Percentiles rank a stretch among this genome's conserved stretches.
These are phyloP conservation scores for Philereme transversata DNA, from an alignment of 2,888 invertebrate genomes.

Conservation along the genomic window DNA sequence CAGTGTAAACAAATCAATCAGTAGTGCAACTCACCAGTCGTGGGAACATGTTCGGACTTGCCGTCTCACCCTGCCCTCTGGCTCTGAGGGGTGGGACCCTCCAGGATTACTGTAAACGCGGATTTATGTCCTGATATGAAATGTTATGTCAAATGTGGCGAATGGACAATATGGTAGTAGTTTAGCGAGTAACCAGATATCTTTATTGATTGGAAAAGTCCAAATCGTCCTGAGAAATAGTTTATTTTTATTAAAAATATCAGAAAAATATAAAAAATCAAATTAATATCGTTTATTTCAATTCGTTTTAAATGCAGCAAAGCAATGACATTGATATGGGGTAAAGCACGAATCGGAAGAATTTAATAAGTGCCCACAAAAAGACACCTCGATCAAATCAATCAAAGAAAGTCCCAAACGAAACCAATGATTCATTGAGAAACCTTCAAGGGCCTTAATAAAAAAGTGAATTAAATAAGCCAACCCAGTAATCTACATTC, in stretches of 20 bases:
- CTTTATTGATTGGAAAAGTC: conserved; percentile 1
- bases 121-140: conserved; percentile 29
- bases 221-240: background rate
- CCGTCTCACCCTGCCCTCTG: conserved; percentile 37
- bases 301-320: no score
- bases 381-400: conserved; percentile 9
- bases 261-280: no score
- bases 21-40: conserved; percentile 34
- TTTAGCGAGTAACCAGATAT: conserved; percentile 10
- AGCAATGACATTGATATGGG: no score
- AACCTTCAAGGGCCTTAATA: conserved; percentile 7
- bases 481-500: conserved; percentile 44
- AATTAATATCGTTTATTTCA: no score
- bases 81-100: conserved; percentile 27
- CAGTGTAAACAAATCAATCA: conserved; percentile 35
- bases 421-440: background rate
- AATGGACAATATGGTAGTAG: conserved; percentile 22
- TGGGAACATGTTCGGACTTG: conserved; percentile 37
- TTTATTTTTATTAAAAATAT: no score
- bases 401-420: conserved; percentile 9
- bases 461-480: conserved; percentile 15
- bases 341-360: background rate
- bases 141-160: conserved; percentile 17
- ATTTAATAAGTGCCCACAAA: background rate
- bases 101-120: conserved; percentile 14